Evolutionary conservation across 2,888 invertebrate species (phyloP), one percentile per base, ranked within the genome.

Genomic region (Nesidiocoris tenuis): DNA sequence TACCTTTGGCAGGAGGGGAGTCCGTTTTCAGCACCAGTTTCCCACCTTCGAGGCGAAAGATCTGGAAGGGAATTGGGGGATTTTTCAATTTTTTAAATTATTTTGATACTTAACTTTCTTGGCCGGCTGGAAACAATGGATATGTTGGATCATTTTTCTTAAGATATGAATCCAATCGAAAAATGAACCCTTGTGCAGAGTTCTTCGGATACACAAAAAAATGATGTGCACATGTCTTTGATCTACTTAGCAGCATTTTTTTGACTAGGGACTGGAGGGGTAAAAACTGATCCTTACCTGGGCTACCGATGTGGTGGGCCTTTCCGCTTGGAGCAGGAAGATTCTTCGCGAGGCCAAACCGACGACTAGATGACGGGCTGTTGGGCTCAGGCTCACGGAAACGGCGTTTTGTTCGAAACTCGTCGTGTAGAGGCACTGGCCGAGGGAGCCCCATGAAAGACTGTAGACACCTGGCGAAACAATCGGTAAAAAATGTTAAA

Each of bases 311-410:
- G 39, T 39, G 61, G 83, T 84, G 55, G 80, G 79, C 39, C 80
- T 57, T 39, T 79, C 80, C 59, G 77, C 68, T 75, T 78, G 78
- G 77, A 81, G 86, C 59, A 89, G 85, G 63, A 88, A 86, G 17
- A 86, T 84, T 61, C 90, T 85, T 0, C 90, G 86, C 54, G 90
- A 89, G 77, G 92, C 92, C 56, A 94, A 86, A 16, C 94, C 94
- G 23, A 94, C 93, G 61, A 94, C 87, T 24, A 94, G 86, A 84
- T 93, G 91, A 23, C 91, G 87, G 79, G 89, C 89, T 16, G 91
- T 88, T 0, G 94, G 94, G n/a, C 94, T 94, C 79, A 95, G 85
- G 78, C 93, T 92, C 57, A 94, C 90, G 0, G 94, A 94, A 66
- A 94, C 91, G 0, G 92, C 93, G 83, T 90, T 90, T 81, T 92